phyloP scores from a whole-genome alignment of 2,113 vertebrate species.

The Psettodes erumei region DNA sequence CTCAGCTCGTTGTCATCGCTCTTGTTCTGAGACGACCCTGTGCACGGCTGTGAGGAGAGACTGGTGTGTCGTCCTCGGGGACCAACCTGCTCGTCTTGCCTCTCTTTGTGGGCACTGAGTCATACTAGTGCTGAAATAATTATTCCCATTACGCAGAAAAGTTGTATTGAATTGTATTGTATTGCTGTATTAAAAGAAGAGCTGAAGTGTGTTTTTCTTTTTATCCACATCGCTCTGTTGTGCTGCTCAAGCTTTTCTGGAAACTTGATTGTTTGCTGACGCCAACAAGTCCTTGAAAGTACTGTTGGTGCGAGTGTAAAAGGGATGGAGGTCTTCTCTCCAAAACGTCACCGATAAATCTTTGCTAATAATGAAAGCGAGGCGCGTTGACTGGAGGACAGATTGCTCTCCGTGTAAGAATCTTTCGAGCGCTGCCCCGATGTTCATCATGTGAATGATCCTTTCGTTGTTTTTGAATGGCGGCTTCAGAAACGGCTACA shows the following conservation, averaged over 20 bases:
- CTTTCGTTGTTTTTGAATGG: too few species aligned
- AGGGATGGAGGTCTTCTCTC: conserved; percentile 11
- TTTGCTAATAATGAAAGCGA: conserved; percentile 28
- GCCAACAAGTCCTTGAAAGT: conserved; percentile 7
- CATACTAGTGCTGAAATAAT: background rate
- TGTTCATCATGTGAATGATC: background rate
- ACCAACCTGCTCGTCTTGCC: background rate
- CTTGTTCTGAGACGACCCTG: conserved; percentile 5
- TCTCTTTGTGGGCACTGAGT: background rate
- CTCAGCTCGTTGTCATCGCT: background rate
- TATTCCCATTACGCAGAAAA: too few species aligned
- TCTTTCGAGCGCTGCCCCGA: background rate
- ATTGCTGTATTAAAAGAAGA: too few species aligned
- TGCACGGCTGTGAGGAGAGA: too few species aligned
- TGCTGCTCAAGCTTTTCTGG: conserved; percentile 3
- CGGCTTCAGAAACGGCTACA: conserved; percentile 1
- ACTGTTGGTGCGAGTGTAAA: background rate
- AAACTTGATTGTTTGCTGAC: conserved; percentile 5
- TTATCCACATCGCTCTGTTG: background rate
- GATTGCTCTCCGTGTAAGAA: background rate
- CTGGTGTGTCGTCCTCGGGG: too few species aligned
- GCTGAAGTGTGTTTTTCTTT: background rate
- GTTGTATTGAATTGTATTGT: too few species aligned
- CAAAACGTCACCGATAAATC: conserved; percentile 11
- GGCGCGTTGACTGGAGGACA: conserved; percentile 4